Conservation (phyloP, 2,797 vertebrate genomes). For the Psittacula derbiana region DNA sequence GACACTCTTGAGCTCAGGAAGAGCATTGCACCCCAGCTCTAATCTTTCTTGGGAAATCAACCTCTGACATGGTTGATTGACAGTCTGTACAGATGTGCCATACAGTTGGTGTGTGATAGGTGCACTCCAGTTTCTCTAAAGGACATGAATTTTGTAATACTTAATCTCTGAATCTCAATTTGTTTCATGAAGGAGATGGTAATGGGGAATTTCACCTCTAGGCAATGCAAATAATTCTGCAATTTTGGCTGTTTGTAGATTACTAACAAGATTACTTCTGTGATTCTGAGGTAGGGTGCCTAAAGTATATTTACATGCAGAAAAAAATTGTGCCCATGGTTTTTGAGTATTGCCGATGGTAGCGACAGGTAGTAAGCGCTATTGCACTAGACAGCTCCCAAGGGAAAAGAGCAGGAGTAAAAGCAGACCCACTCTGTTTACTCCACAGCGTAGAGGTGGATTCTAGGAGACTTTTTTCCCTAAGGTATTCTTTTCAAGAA, state of each 20-base stretch:
- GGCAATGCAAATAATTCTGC: background rate
- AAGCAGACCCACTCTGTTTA: background rate
- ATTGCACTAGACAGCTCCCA: background rate
- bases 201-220: background rate
- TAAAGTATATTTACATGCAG: background rate
- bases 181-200: background rate
- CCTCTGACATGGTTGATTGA: background rate
- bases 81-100: background rate
- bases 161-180: background rate
- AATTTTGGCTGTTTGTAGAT: background rate
- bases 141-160: background rate
- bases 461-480: background rate
- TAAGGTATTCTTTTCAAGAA: background rate
- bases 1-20: background rate
- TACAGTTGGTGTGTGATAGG: background rate
- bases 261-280: background rate
- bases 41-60: background rate
- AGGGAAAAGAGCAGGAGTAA: background rate
- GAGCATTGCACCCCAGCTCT: background rate
- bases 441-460: background rate
- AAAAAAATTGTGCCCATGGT: background rate
- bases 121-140: background rate
- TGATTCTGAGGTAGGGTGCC: background rate
- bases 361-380: background rate
- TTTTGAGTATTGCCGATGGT: background rate